Evolutionary conservation across 2,797 vertebrate species (phyloP), one percentile per base, ranked within the genome.

Genomic region (Corythornis leucogaster): DNA sequence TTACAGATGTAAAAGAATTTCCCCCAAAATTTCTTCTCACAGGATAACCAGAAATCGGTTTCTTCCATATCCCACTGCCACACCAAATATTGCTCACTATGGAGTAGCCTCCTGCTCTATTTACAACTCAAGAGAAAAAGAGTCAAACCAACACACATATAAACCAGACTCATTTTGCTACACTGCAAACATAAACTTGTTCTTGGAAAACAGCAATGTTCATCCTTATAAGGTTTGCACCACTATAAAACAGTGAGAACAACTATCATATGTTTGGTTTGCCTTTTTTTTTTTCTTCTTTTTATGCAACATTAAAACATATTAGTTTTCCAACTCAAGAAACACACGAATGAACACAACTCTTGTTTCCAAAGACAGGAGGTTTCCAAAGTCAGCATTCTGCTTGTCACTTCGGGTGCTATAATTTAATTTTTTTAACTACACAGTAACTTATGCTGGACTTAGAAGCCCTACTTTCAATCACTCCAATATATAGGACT

Each of bases 361-460:
- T 50, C 64, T 22, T 46, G 8, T 38, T 85, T 77, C 71, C 50
- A 70, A 64, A 85, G 15, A 80, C 11, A 63, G 42, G 5, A 67
- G 19, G 6, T 54, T 90, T 79, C 78, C 21, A 63, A 67, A 78
- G 61, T 48, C 30, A 57, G 8, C 15, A 85, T 2, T 43, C 38
- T 2, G 0, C 1, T 11, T 67, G 18, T 73, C 12, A 31, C 80
- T 80, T 66, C 43, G 25, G 24, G 38, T 28, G 16, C 42, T 81
- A 35, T 16, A 38, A 30, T 77, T 74, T 79, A 57, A 54, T 50
- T 78, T 90, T 76, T 46, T 28, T 61, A 61, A 89, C 78, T 89
- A 61, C 45, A 57, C 40, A 11, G 9, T 21, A 78, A 67, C 15
- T 74, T 59, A 45, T 76, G 71, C 15, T 81, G 55, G 15, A 68